phyloP scores from a whole-genome alignment of 1,140 invertebrate species.

The Lepidostoma basale region DNA sequence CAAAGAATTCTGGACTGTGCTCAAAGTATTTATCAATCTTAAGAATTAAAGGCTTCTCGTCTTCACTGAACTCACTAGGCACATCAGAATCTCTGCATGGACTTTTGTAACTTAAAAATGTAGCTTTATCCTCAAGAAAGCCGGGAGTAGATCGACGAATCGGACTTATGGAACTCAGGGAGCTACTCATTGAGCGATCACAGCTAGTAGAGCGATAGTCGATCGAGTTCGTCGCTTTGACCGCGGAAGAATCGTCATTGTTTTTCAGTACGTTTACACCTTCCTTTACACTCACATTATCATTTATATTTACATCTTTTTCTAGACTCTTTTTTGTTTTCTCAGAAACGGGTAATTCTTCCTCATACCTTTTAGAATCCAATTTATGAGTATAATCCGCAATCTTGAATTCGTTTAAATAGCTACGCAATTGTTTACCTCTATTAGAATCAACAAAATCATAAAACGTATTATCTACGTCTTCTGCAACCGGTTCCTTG shows the following conservation, averaged over 20 bases:
- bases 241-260: conserved; percentile 19
- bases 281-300: neutral
- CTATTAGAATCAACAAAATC: conserved; percentile 57
- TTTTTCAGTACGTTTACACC: no score
- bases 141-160: conserved; percentile 22
- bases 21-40: conserved; percentile 63
- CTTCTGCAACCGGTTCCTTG: conserved; percentile 39
- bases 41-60: conserved; percentile 58
- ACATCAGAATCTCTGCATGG: conserved; percentile 53
- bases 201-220: conserved; percentile 41
- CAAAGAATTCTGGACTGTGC: conserved; percentile 62
- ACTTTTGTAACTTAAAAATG: conserved; percentile 53
- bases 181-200: conserved; percentile 43
- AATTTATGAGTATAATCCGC: conserved; percentile 32
- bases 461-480: conserved; percentile 33
- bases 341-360: conserved; percentile 16
- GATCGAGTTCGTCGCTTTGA: conserved; percentile 25
- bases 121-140: conserved; percentile 28
- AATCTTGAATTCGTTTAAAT: conserved; percentile 55
- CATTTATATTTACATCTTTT: neutral
- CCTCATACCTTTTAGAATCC: conserved; percentile 1
- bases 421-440: conserved; percentile 55
- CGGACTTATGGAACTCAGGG: conserved; percentile 42
- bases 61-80: conserved; percentile 58
- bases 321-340: no score